A percentile compares a stretch with the other conserved stretches of the same genome.
These are phyloP conservation scores for Dascillus cervinus DNA, from an alignment of 2,888 invertebrate species.

Conservation along the genomic window DNA sequence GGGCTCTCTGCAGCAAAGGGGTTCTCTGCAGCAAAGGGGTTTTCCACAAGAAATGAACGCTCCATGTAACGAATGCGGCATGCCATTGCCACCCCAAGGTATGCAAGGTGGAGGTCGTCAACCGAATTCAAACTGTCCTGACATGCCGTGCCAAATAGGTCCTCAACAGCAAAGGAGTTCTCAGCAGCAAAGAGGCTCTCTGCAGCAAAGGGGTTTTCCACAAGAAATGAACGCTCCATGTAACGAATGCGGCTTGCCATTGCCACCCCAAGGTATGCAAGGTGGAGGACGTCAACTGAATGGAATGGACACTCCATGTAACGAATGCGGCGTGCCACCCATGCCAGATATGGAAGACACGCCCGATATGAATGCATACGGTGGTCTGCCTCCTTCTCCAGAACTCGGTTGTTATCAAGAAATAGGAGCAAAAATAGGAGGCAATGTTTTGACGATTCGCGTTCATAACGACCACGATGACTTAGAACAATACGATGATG, in stretches of 20 bases:
- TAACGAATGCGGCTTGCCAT: slow-evolving; percentile 17
- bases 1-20: slow-evolving; percentile 1
- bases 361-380: background rate
- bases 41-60: slow-evolving; percentile 1
- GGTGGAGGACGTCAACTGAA: slow-evolving; percentile 6
- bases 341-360: background rate
- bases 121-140: slow-evolving; percentile 1
- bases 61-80: slow-evolving; percentile 23
- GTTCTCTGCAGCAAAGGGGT: background rate
- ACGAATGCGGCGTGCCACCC: background rate
- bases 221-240: slow-evolving; percentile 16
- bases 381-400: background rate
- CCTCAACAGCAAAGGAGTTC: slow-evolving; percentile 3
- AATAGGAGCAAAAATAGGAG: slow-evolving; percentile 7
- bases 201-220: slow-evolving; percentile 1
- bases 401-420: slow-evolving; percentile 6
- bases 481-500: background rate
- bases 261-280: background rate
- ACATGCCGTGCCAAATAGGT: background rate
- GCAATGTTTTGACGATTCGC: slow-evolving; percentile 5
- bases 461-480: slow-evolving; percentile 4
- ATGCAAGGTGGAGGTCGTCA: background rate
- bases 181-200: slow-evolving; percentile 2
- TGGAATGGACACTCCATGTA: slow-evolving; percentile 3
- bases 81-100: background rate